These are phyloP conservation scores for Rissa tridactyla DNA, from an alignment of 2,113 vertebrate species.

Conservation along the genomic window DNA sequence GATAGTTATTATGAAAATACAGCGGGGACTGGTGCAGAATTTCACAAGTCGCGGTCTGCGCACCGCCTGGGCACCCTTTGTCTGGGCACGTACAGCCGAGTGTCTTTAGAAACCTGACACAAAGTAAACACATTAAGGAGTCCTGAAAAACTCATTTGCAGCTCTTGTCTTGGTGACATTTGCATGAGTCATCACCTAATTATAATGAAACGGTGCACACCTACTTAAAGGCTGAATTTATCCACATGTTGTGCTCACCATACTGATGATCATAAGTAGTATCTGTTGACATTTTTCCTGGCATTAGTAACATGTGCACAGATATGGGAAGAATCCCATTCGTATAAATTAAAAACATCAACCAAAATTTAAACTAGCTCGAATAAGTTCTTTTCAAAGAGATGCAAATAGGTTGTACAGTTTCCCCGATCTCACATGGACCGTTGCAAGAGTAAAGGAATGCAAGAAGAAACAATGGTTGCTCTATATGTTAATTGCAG, in stretches of 20 bases:
- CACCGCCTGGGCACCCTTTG: neutral
- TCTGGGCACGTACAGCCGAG: neutral
- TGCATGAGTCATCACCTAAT: neutral
- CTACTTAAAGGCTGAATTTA: neutral
- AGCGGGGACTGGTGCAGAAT: neutral
- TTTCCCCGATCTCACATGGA: neutral
- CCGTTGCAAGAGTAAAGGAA: neutral
- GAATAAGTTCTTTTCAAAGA: neutral
- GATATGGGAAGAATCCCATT: neutral
- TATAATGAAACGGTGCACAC: neutral
- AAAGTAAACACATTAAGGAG: neutral
- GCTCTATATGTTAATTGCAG: slow-evolving; percentile 40
- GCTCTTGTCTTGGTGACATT: neutral
- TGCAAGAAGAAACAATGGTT: slow-evolving; percentile 45
- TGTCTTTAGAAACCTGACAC: neutral
- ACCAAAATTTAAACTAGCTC: neutral
- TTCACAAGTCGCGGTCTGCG: neutral
- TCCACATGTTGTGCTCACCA: neutral
- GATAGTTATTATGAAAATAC: neutral
- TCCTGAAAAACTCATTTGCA: neutral
- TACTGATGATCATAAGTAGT: fast-evolving
- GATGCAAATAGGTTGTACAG: neutral
- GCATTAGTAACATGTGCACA: neutral
- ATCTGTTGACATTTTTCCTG: neutral
- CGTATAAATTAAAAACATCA: neutral